Evolutionary conservation across 2,113 vertebrate species (phyloP), one percentile per base, ranked within the genome.

Genomic region (Notarius quadriscutis): DNA sequence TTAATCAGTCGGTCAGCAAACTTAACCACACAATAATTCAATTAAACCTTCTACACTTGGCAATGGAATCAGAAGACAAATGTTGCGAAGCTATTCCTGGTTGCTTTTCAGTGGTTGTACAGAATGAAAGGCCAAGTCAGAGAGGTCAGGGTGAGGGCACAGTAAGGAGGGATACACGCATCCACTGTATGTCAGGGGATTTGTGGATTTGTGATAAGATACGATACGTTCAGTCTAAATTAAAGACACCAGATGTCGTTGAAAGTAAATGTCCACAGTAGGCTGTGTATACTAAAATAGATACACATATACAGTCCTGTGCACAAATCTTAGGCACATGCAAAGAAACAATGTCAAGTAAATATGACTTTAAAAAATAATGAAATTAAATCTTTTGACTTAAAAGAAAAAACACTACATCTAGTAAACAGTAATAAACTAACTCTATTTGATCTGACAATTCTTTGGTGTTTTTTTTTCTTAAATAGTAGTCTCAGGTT

Each of bases 1-100:
- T 50, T 50, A 84, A 27, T 81, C 65, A 78, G 27, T 25, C 14
- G 51, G 67, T 85, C 62, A 82, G 65, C 55, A 81, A 69, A 27
- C 48, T 74, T 74, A 81, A 67, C 50, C 75, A 72, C 78, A 71
- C 10, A 9, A 63, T 90, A 57, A 89, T 86, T 85, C 65, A 74
- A 89, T 90, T 57, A 60, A 60, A 65, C 17, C 27, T 50, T 77
- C n/a, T 78, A 80, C n/a, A 72, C 69, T 57, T 72, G 57, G 63
- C 30, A 48, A 50, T 18, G 17, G 22, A 89, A 89, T 67, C 60
- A 72, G 78, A 65, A 72, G 7, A 83, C 41, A 51, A 60, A 69
- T 77, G 41, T 41, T 53, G 67, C 25, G 74, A 41, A 14, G 48
- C n/a, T 74, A 34, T 84, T 86, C 69, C 78, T 85, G 69, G 17